phyloP scores from a whole-genome alignment of 2,797 vertebrate genomes.

The Lacerta bilineata region DNA sequence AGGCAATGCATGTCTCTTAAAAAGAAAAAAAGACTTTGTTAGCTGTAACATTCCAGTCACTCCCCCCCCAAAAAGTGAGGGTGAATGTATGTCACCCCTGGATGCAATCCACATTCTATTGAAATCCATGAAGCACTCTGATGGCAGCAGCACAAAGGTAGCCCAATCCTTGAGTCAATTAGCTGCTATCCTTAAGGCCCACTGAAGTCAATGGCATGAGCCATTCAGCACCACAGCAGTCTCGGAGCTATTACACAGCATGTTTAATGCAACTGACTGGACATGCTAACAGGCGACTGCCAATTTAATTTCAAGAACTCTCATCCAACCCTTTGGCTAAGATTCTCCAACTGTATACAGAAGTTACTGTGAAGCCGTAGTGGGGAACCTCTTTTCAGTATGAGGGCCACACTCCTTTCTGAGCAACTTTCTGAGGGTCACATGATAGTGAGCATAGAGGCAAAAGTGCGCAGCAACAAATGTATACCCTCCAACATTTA shows the following conservation, averaged over 20 bases:
- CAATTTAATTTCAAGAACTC: neutral
- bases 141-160: neutral
- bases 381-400: no score
- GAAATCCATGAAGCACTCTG: neutral
- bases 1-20: neutral
- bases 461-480: no score
- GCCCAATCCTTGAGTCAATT: neutral
- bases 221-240: no score
- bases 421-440: no score
- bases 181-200: neutral
- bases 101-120: neutral
- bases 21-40: slow-evolving; percentile 46
- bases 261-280: neutral
- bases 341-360: neutral
- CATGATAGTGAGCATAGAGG: no score
- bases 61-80: slow-evolving; percentile 7
- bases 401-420: no score
- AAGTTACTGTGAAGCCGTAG: no score
- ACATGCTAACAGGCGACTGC: neutral
- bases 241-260: neutral
- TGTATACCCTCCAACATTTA: no score
- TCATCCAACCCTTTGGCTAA: neutral
- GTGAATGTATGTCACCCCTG: slow-evolving; percentile 11
- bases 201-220: neutral
- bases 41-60: slow-evolving; percentile 24